A percentile compares a stretch with the other conserved stretches of the same genome.
Evolutionary conservation across 2,113 vertebrate species (phyloP).

Genomic region (Lota lota): DNA sequence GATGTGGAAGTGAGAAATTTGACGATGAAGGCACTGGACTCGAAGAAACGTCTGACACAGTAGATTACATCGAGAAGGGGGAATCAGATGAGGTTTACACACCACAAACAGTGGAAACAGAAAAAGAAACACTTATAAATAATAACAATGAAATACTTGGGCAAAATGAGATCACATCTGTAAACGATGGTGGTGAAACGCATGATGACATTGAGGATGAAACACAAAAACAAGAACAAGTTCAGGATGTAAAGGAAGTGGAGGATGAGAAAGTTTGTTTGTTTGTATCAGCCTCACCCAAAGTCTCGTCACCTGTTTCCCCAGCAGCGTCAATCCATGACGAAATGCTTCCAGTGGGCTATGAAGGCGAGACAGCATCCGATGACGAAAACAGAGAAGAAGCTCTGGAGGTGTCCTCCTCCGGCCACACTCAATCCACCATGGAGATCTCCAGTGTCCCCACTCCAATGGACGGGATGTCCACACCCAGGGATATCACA

Average conservation of each 20-base stretch:
- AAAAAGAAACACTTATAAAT: constrained; percentile 42
- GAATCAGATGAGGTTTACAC: constrained; percentile 89
- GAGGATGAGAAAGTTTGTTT: constrained; percentile 72
- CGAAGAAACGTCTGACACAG: constrained; percentile 86
- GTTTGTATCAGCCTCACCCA: constrained; percentile 67
- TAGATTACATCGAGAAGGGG: constrained; percentile 90
- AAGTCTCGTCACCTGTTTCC: constrained; percentile 76
- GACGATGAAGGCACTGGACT: constrained; percentile 91
- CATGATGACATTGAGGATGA: constrained; percentile 72
- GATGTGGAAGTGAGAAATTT: constrained; percentile 82
- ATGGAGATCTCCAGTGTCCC: constrained; percentile 92
- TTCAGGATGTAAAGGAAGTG: constrained; percentile 61
- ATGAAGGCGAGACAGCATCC: constrained; percentile 84
- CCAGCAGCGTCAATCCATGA: constrained; percentile 85
- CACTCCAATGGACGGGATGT: constrained; percentile 94
- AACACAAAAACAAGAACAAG: constrained; percentile 54
- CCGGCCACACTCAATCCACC: constrained; percentile 88
- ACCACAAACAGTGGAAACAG: constrained; percentile 68
- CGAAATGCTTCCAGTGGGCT: constrained; percentile 81
- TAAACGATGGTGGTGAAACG: constrained; percentile 64
- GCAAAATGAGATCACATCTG: constrained; percentile 32
- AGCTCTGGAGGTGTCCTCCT: constrained; percentile 85
- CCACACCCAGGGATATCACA: constrained; percentile 87
- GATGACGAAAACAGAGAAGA: constrained; percentile 91
- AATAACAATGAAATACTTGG: constrained; percentile 58